Conservation (phyloP, 1,140 invertebrate genomes). For the Dolichoris vasculosae region DNA sequence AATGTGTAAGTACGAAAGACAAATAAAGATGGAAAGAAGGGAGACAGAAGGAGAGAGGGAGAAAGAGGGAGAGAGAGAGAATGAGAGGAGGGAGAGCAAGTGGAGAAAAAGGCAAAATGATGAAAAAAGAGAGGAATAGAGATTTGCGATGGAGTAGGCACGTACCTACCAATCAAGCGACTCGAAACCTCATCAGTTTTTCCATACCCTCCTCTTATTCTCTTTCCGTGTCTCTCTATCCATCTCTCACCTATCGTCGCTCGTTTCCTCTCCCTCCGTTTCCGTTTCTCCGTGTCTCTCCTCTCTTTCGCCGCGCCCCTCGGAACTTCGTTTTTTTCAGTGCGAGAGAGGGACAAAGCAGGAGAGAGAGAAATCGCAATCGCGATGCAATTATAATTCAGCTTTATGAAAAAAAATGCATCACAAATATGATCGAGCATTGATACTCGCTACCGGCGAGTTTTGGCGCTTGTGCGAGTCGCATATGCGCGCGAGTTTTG, state of each 20-base stretch:
- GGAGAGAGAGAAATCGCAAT: conserved; percentile 62
- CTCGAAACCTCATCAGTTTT: conserved; percentile 74
- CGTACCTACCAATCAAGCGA: conserved; percentile 74
- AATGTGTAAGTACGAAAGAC: neutral
- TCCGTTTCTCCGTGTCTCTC: conserved; percentile 20
- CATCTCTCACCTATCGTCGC: conserved; percentile 40
- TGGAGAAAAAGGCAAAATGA: conserved; percentile 55
- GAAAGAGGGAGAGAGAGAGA: neutral
- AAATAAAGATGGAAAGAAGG: neutral
- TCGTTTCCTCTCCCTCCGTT: conserved; percentile 14
- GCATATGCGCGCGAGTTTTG: conserved; percentile 18
- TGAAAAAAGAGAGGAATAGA: conserved; percentile 58
- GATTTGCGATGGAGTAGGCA: conserved; percentile 72
- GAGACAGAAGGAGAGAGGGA: conserved; percentile 4
- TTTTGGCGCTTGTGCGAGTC: conserved; percentile 25
- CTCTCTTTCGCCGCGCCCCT: conserved; percentile 52
- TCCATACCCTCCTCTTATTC: conserved; percentile 60
- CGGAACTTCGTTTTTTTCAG: conserved; percentile 69
- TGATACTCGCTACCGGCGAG: conserved; percentile 64
- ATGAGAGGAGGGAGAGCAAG: neutral
- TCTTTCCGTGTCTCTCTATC: conserved; percentile 47
- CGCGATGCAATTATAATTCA: conserved; percentile 75
- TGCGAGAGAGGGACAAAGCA: conserved; percentile 42
- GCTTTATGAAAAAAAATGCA: conserved; percentile 75
- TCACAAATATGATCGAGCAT: conserved; percentile 75